These are phyloP conservation scores for Cosmopolites sordidus DNA, from an alignment of 2,888 invertebrate genomes.

Conservation along the genomic window DNA sequence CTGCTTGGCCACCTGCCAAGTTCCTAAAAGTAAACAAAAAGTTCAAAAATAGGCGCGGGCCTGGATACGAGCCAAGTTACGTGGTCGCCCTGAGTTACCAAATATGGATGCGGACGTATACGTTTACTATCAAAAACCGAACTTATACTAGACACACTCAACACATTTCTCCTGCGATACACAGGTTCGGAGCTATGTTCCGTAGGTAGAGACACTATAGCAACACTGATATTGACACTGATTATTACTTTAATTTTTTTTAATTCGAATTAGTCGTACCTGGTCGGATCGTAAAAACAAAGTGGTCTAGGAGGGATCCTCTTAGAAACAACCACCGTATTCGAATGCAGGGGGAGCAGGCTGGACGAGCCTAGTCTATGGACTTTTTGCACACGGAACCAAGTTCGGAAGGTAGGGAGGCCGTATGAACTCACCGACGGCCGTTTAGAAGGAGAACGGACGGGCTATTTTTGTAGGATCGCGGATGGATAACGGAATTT, in stretches of 20 bases:
- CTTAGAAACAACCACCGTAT: slow-evolving; percentile 51
- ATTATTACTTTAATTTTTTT: neutral
- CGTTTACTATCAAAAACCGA: slow-evolving; percentile 10
- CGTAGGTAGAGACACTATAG: slow-evolving; percentile 8
- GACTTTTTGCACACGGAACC: slow-evolving; percentile 60
- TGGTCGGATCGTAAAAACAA: slow-evolving; percentile 41
- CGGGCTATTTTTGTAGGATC: slow-evolving; percentile 53
- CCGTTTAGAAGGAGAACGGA: slow-evolving; percentile 34
- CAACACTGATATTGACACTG: neutral
- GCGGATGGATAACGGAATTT: slow-evolving; percentile 42
- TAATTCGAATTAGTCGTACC: slow-evolving; percentile 38
- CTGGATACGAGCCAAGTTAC: slow-evolving; percentile 39
- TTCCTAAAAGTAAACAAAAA: slow-evolving; percentile 23
- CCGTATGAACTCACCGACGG: slow-evolving; percentile 26
- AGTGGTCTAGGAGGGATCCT: slow-evolving; percentile 27
- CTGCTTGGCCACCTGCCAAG: slow-evolving; percentile 45
- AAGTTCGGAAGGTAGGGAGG: slow-evolving; percentile 34
- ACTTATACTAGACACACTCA: slow-evolving; percentile 17
- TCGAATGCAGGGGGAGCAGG: slow-evolving; percentile 55
- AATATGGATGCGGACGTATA: slow-evolving; percentile 36
- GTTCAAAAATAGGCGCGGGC: slow-evolving; percentile 20
- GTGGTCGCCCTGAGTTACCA: slow-evolving; percentile 31
- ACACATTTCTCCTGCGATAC: slow-evolving; percentile 21
- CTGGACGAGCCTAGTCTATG: slow-evolving; percentile 56
- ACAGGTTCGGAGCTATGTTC: slow-evolving; percentile 7